Percentiles rank a stretch among this genome's conserved stretches.
Evolutionary conservation across 2,797 vertebrate species (phyloP).

Genomic region (Centroberyx gerrardi): DNA sequence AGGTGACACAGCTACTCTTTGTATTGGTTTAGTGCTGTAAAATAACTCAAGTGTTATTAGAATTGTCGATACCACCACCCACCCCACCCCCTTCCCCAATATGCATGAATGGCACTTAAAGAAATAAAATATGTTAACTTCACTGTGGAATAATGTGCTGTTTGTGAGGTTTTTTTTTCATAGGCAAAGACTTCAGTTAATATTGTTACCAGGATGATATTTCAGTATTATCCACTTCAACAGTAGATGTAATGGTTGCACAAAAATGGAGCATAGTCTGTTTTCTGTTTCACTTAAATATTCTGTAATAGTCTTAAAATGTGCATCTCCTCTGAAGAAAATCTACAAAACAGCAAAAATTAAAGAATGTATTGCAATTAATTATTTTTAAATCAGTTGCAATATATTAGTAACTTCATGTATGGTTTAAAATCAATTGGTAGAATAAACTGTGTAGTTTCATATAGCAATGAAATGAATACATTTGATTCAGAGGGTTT

Average conservation of each 20-base stretch:
- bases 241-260: constrained; percentile 26
- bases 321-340: background rate
- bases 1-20: constrained; percentile 93
- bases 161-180: constrained; percentile 66
- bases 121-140: constrained; percentile 95
- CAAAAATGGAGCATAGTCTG: background rate
- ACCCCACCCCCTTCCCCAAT: constrained; percentile 86
- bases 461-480: background rate
- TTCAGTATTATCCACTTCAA: background rate
- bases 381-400: too few relatives aligned
- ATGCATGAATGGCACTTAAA: constrained; percentile 98
- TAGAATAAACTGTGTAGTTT: background rate
- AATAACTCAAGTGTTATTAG: constrained; percentile 96
- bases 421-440: background rate
- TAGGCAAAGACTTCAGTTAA: background rate
- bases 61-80: constrained; percentile 91
- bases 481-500: too few relatives aligned
- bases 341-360: background rate
- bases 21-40: constrained; percentile 97
- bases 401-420: background rate
- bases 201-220: background rate
- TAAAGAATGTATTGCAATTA: too few relatives aligned
- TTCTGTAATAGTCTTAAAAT: background rate
- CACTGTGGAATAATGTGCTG: constrained; percentile 88
- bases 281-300: background rate